These are phyloP conservation scores for Ibidorhyncha struthersii DNA, from an alignment of 2,113 vertebrate species.

Conservation along the genomic window DNA sequence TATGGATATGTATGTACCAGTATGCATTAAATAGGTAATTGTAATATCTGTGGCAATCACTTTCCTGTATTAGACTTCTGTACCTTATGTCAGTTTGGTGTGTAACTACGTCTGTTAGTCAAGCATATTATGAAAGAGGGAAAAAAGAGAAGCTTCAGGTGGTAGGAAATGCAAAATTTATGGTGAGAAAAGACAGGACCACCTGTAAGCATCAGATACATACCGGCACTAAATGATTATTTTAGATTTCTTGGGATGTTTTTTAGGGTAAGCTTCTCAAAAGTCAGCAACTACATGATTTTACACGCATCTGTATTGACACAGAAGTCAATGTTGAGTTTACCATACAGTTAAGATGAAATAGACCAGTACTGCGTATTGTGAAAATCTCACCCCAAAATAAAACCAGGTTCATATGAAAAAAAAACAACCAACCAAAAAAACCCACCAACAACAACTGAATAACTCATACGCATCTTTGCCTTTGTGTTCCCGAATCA, in stretches of 20 bases:
- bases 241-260: neutral
- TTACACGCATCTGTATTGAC: neutral
- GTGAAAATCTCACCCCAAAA: neutral
- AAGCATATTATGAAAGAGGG: conserved; percentile 30
- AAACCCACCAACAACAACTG: neutral
- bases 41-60: neutral
- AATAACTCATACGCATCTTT: neutral
- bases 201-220: neutral
- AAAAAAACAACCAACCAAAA: too few relatives aligned
- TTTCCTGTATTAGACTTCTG: conserved; percentile 10
- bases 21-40: neutral
- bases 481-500: neutral
- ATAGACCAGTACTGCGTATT: neutral
- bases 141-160: neutral
- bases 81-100: neutral
- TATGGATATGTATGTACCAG: neutral
- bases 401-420: neutral
- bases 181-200: neutral
- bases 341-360: neutral
- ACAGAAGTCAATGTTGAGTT: neutral
- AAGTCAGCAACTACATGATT: neutral
- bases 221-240: neutral
- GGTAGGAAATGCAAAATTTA: neutral
- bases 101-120: conserved; percentile 5
- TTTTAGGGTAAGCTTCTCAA: neutral